Conservation (phyloP, 1,140 invertebrate species). For the Drosophila prosaltans region DNA sequence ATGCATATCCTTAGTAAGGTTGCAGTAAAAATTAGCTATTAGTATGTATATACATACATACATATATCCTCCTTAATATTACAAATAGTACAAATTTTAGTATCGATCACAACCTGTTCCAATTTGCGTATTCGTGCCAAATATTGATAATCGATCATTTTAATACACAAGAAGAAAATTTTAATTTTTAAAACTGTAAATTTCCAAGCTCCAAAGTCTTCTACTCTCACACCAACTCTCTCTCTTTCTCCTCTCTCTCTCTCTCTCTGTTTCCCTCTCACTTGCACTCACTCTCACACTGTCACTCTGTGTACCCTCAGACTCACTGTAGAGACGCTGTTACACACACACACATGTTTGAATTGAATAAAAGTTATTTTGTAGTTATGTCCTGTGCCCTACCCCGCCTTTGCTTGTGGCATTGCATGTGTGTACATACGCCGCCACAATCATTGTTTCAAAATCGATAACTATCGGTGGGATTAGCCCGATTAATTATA, state of each 20-base stretch:
- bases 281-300: not conserved
- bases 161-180: not conserved
- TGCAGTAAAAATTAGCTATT: not conserved
- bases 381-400: not conserved
- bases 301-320: conserved; percentile 6
- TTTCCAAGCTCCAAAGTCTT: too few species aligned
- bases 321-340: conserved; percentile 2
- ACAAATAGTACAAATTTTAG: too few species aligned
- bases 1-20: not conserved
- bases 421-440: conserved; percentile 10
- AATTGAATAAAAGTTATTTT: not conserved
- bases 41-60: not conserved
- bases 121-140: conserved; percentile 6
- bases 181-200: too few species aligned
- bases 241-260: not conserved
- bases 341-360: not conserved
- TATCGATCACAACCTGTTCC: not conserved
- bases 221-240: not conserved
- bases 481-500: not conserved
- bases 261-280: not conserved
- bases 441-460: not conserved
- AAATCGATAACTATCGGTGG: not conserved
- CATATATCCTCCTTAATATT: too few species aligned
- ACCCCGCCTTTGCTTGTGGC: conserved; percentile 2
- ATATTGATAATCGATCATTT: not conserved